Percentiles rank a stretch among this genome's conserved stretches.
Conservation (phyloP, 2,797 vertebrate genomes). For the Luscinia megarhynchos region DNA sequence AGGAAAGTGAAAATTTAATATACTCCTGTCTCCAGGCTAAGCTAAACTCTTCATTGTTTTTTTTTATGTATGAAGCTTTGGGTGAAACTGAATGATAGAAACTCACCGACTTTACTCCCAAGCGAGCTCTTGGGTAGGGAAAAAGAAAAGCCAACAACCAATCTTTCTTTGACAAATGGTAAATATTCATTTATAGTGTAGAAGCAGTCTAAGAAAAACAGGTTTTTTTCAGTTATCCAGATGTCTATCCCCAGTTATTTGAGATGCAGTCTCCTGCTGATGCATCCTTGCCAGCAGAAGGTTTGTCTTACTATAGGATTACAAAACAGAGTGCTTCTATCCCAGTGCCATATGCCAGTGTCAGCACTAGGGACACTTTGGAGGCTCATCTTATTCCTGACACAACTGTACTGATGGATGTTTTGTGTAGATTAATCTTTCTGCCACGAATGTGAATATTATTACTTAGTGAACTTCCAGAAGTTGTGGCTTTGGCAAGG, state of each 20-base stretch:
- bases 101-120: background rate
- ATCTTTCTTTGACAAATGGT: background rate
- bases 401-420: background rate
- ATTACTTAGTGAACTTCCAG: background rate
- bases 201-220: background rate
- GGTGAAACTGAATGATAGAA: conserved; percentile 8
- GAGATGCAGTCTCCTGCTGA: background rate
- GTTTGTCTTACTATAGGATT: background rate
- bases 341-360: background rate
- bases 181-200: background rate
- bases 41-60: background rate
- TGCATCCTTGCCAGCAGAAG: background rate
- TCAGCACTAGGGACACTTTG: background rate
- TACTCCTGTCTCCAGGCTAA: background rate
- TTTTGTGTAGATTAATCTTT: background rate
- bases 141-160: background rate
- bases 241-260: background rate
- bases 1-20: background rate
- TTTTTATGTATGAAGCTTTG: background rate
- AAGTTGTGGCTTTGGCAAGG: background rate
- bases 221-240: background rate
- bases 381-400: background rate
- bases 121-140: background rate
- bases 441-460: background rate
- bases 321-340: background rate